Base-by-base conservation (phyloP, 2,888 invertebrate genomes). In the Dascillus cervinus region DNA sequence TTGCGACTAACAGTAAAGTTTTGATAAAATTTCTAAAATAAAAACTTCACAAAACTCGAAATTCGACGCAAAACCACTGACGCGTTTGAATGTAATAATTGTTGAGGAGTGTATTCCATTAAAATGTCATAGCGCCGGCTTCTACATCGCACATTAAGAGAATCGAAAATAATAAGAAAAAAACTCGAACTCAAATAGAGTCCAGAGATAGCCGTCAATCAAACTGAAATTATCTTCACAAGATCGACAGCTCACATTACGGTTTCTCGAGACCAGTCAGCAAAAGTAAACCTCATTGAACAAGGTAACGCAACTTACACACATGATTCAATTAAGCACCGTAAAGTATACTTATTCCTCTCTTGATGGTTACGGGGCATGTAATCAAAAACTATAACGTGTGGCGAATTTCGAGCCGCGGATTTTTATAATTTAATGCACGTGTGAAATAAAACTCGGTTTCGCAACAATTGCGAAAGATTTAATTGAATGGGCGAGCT, bases 221-320 rank as follows among this genome's bases (percentile, higher is more conserved):
- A 44, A 34, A 33, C 22, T 30, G 34, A 37, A 34, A 31, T 44
- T 44, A 44, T 44, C 44, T 31, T 14, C 9, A 24, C 8, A 26
- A 32, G 29, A 43, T 40, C 42, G 40, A 44, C 40, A 40, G 36
- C 42, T 35, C 32, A 30, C 35, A 32, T 43, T 41, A 44, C 41
- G 26, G 36, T 23, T 26, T 32, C 31, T 29, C 32, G 34, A 37
- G 26, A 25, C 26, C 26, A n/a, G n/a, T n/a, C 33, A 34, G 36
- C 32, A 22, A 29, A 19, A 24, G n/a, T 8, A 20, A 41, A 35
- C 38, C 36, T 27, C 13, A 32, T 24, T 19, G 22, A 20, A 20
- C 29, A 29, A 29, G 29, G 31, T 31, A 36, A 33, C n/a, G 37
- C 34, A 37, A 37, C 37, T 41, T 41, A 41, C 34, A 24, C 19